phyloP scores from a whole-genome alignment of 2,797 vertebrate genomes.

The Gephyroberyx darwinii region DNA sequence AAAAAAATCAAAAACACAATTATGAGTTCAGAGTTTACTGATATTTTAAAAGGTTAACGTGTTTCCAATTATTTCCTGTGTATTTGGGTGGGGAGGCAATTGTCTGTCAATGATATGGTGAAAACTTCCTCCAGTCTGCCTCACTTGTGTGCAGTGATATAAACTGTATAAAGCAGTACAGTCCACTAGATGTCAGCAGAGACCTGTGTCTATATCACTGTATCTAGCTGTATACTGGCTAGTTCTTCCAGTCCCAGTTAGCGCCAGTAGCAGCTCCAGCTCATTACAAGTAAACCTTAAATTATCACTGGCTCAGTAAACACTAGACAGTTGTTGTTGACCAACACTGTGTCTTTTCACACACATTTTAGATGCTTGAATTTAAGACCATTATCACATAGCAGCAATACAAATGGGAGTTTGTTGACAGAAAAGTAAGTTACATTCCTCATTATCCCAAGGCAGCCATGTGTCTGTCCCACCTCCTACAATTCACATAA shows the following conservation, averaged over 20 bases:
- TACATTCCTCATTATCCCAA: constrained; percentile 69
- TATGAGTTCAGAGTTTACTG: not conserved
- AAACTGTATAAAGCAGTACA: not conserved
- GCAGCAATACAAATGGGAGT: constrained; percentile 22
- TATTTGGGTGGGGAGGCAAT: not conserved
- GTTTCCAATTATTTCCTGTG: not conserved
- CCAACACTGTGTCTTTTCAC: constrained; percentile 21
- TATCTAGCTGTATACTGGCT: not conserved
- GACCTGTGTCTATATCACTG: not conserved
- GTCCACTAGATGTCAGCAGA: constrained; percentile 73
- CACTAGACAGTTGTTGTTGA: constrained; percentile 30
- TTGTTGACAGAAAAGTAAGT: constrained; percentile 68
- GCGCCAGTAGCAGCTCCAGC: constrained; percentile 1
- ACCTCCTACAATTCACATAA: constrained; percentile 68
- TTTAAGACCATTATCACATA: constrained; percentile 33
- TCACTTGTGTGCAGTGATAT: not conserved
- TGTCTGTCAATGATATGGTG: not conserved
- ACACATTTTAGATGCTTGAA: constrained; percentile 24
- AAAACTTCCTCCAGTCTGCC: not conserved
- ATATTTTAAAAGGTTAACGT: not conserved
- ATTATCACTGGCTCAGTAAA: constrained; percentile 41
- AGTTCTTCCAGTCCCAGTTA: constrained; percentile 6
- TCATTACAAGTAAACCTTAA: constrained; percentile 18
- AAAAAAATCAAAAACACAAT: not conserved
- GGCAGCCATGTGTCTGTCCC: constrained; percentile 56